Base-by-base conservation (phyloP, 2,113 vertebrate species). In the Lasiurus borealis region DNA sequence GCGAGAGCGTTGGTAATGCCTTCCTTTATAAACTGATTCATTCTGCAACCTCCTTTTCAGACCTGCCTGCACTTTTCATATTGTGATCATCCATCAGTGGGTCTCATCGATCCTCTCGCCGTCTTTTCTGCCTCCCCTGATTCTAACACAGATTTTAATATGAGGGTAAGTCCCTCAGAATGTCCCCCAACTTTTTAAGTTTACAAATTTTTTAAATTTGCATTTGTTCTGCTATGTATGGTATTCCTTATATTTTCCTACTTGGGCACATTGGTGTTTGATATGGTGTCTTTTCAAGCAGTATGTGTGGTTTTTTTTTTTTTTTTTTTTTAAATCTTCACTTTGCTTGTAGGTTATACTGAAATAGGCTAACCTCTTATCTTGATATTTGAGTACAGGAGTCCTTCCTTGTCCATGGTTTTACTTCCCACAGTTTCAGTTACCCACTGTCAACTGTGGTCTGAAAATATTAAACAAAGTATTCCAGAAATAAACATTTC, bases 1-100 rank as follows among this genome's bases (percentile, higher is more conserved):
- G 29, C n/a, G 34, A 85, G 68, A 92, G 34, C 75, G 54, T 92
- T 72, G 69, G 82, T 6, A 66, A 93, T 27, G 48, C 75, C 57
- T 94, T 87, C 48, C 87, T 92, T 68, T 86, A 36, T 73, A 48
- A 80, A 88, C 34, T 7, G 85, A 83, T 52, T 82, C 93, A 69
- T 85, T 89, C 84, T 96, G 90, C 44, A 52, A 7, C 73, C 87
- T 88, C 34, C 48, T 83, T 82, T 91, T 88, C 78, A 93, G 83
- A 69, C 59, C 57, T 85, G 71, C 9, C 6, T 29, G 59, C 40
- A 76, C 94, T 83, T 95, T 90, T 87, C 34, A 25, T 64, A 75
- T 69, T 15, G 16, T 50, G 68, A 66, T 68, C 81, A 85, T 90
- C 85, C 64, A 78, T 88, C 88, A 82, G 6, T 46, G 57, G 88